Percentiles rank a stretch among this genome's conserved stretches.
phyloP scores from a whole-genome alignment of 2,888 invertebrate species.

The Suillia variegata region DNA sequence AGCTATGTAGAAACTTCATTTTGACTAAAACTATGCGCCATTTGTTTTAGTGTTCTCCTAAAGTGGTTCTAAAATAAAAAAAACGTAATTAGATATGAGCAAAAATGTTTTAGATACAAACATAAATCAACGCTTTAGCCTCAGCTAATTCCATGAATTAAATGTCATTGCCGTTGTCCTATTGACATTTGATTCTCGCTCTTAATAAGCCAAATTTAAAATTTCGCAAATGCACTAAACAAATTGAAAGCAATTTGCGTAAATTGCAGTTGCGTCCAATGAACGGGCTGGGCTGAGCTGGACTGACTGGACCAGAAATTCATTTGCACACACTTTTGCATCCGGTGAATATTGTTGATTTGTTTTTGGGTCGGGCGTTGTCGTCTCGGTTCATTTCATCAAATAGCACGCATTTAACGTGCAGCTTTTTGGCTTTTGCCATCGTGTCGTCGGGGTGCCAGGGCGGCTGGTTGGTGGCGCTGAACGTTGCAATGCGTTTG shows the following conservation, averaged over 20 bases:
- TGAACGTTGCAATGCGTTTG: neutral
- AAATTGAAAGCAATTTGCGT: slow-evolving; percentile 49
- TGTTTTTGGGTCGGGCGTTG: neutral
- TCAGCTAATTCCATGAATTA: neutral
- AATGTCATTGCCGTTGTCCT: neutral
- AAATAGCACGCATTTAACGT: neutral
- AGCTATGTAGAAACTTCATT: too few species aligned
- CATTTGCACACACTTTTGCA: neutral
- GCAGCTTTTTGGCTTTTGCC: slow-evolving; percentile 10
- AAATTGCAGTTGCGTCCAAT: slow-evolving; percentile 36
- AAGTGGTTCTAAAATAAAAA: too few species aligned
- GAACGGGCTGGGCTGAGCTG: slow-evolving; percentile 16
- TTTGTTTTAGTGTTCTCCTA: too few species aligned
- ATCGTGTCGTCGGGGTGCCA: neutral
- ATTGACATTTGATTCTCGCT: too few species aligned
- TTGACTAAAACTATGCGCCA: too few species aligned
- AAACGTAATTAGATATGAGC: too few species aligned
- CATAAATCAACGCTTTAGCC: too few species aligned
- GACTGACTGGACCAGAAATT: too few species aligned
- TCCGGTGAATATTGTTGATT: neutral
- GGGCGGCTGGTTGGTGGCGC: neutral
- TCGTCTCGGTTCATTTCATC: neutral
- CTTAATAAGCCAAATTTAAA: neutral
- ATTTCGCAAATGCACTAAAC: slow-evolving; percentile 24
- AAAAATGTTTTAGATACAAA: too few species aligned